Evolutionary conservation across 2,888 invertebrate species (phyloP).

Genomic region (Oscheius sp.): DNA sequence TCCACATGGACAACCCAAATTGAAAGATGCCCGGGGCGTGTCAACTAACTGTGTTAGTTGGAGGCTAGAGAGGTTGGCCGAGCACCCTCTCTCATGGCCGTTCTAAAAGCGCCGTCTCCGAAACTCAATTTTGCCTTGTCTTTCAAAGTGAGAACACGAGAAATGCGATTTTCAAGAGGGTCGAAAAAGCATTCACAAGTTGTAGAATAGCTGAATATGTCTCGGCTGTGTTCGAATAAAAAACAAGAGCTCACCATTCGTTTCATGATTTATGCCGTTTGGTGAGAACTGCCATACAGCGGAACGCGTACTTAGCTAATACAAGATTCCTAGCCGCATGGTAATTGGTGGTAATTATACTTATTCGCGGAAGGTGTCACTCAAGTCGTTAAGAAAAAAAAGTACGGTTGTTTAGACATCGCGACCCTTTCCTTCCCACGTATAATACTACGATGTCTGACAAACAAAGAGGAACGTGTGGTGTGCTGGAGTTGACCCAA

Average conservation of each 20-base stretch:
- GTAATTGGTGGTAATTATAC: constrained; percentile 27
- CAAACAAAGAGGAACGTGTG: neutral
- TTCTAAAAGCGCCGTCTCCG: constrained; percentile 24
- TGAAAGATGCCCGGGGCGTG: constrained; percentile 31
- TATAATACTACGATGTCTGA: neutral
- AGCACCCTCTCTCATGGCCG: constrained; percentile 8
- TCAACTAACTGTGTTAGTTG: constrained; percentile 31
- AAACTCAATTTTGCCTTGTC: constrained; percentile 29
- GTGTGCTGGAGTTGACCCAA: constrained; percentile 22
- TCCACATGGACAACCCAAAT: constrained; percentile 28
- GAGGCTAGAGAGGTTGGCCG: constrained; percentile 8
- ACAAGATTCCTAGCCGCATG: neutral
- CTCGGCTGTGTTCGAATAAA: neutral
- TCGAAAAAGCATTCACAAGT: constrained; percentile 21
- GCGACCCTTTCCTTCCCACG: neutral
- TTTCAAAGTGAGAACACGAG: constrained; percentile 31
- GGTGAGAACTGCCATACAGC: constrained; percentile 1
- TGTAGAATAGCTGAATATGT: neutral
- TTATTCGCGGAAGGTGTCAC: constrained; percentile 28
- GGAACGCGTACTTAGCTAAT: constrained; percentile 1
- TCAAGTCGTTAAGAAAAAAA: constrained; percentile 25
- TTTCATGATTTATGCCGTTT: constrained; percentile 2
- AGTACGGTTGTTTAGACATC: neutral
- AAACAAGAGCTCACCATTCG: constrained; percentile 14
- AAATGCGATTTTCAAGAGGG: constrained; percentile 29